Conservation (phyloP, 2,888 invertebrate species). For the Odontocerum albicorne region DNA sequence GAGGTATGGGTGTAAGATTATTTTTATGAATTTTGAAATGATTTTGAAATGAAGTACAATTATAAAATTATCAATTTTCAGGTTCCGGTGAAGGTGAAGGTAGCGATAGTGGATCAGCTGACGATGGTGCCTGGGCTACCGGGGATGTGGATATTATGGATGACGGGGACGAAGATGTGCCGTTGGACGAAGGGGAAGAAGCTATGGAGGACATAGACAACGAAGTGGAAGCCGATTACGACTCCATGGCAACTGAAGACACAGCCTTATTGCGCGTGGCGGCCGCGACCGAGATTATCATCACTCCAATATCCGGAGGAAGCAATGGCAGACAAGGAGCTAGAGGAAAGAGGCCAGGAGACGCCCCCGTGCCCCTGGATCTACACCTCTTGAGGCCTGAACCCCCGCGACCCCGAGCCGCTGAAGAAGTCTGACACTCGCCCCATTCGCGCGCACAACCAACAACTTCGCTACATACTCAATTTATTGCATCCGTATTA, state of each 20-base stretch:
- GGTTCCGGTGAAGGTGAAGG: no score
- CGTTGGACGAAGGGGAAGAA: slow-evolving; percentile 41
- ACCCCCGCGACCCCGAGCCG: slow-evolving; percentile 38
- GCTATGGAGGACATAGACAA: slow-evolving; percentile 56
- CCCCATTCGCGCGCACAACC: slow-evolving; percentile 9
- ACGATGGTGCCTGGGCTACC: slow-evolving; percentile 42
- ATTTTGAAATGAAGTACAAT: no score
- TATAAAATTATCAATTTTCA: no score
- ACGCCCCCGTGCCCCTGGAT: slow-evolving; percentile 46
- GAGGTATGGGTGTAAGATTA: no score
- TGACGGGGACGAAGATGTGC: slow-evolving; percentile 43
- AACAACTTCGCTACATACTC: not conserved
- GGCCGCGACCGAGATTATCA: slow-evolving; percentile 51
- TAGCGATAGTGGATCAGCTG: slow-evolving; percentile 27
- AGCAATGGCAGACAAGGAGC: slow-evolving; percentile 51
- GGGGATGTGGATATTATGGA: slow-evolving; percentile 47
- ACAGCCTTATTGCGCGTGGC: slow-evolving; percentile 57
- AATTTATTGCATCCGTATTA: not conserved
- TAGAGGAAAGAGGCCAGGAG: slow-evolving; percentile 46
- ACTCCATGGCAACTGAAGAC: slow-evolving; percentile 55
- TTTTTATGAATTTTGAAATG: no score
- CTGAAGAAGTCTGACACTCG: slow-evolving; percentile 36
- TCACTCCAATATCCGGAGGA: slow-evolving; percentile 45
- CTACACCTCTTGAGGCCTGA: slow-evolving; percentile 54
- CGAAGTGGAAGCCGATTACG: slow-evolving; percentile 57